Conservation (phyloP, 1,140 invertebrate species). For the Trissolcus basalis region DNA sequence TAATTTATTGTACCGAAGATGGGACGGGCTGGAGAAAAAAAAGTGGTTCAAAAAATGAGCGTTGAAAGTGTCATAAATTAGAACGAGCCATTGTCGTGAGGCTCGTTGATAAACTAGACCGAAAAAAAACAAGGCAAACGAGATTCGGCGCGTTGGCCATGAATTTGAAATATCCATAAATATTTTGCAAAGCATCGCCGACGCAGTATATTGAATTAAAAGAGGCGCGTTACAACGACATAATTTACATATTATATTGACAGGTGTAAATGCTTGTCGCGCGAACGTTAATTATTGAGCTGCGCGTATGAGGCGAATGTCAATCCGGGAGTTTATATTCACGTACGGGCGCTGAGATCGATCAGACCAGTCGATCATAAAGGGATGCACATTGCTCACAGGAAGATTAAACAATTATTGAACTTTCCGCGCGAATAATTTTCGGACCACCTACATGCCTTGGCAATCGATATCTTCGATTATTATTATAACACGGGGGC, state of each 20-base stretch:
- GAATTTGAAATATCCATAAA: not conserved
- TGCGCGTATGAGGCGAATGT: conserved; percentile 37
- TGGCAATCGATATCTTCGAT: conserved; percentile 63
- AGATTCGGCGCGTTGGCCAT: too few relatives aligned
- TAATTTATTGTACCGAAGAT: too few relatives aligned
- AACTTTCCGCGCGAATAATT: conserved; percentile 66
- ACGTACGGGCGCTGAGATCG: conserved; percentile 45
- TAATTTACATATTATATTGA: conserved; percentile 45
- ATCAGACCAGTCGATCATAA: conserved; percentile 55
- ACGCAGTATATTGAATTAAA: conserved; percentile 2
- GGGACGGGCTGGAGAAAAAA: too few relatives aligned
- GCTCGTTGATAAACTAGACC: too few relatives aligned
- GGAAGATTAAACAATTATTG: conserved; percentile 71
- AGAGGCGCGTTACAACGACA: conserved; percentile 5
- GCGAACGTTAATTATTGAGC: conserved; percentile 49
- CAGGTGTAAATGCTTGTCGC: conserved; percentile 18
- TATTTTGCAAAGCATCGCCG: not conserved
- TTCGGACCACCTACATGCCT: conserved; percentile 65
- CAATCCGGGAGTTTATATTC: conserved; percentile 39
- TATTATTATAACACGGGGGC: conserved; percentile 33
- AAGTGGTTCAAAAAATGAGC: too few relatives aligned
- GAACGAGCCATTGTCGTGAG: too few relatives aligned
- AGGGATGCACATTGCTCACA: conserved; percentile 61
- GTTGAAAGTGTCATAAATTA: too few relatives aligned
- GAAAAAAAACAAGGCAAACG: too few relatives aligned